Conservation (phyloP, 2,113 vertebrate genomes). For the Ptilorrhoa leucosticta region DNA sequence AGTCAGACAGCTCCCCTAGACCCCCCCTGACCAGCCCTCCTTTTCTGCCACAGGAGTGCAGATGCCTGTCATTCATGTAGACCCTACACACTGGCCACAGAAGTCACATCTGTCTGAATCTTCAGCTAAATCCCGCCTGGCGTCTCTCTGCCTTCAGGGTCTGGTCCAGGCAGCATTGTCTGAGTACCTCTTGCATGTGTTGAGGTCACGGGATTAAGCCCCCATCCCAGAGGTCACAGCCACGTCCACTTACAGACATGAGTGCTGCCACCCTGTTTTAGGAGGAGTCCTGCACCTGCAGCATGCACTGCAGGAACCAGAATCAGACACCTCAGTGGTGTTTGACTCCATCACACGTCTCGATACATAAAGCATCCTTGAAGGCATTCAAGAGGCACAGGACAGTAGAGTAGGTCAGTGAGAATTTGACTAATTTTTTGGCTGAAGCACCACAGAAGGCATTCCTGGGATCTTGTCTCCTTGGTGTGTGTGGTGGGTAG, state of each 20-base stretch:
- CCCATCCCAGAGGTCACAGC: not conserved
- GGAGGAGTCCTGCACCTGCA: not conserved
- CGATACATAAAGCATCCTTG: not conserved
- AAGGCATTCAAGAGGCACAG: not conserved
- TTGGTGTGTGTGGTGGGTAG: not conserved
- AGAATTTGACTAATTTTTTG: not conserved
- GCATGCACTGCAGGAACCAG: not conserved
- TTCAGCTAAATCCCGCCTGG: not conserved
- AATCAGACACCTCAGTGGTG: not conserved
- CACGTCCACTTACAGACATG: rapidly evolving
- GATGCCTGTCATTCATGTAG: not conserved
- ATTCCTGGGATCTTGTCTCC: not conserved
- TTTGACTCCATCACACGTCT: not conserved
- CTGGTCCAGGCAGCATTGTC: not conserved
- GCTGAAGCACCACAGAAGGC: not conserved
- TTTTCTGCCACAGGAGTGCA: not conserved
- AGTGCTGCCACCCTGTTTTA: not conserved
- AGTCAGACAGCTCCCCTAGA: not conserved
- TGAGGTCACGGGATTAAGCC: not conserved
- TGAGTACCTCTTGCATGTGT: not conserved
- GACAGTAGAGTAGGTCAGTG: not conserved
- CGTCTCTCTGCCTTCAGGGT: not conserved
- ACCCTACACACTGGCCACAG: not conserved
- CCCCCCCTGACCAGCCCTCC: not conserved
- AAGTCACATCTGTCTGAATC: not conserved